Evolutionary conservation across 1,140 invertebrate species (phyloP), one percentile per base, ranked within the genome.

Genomic region (Frieseomelitta varia): DNA sequence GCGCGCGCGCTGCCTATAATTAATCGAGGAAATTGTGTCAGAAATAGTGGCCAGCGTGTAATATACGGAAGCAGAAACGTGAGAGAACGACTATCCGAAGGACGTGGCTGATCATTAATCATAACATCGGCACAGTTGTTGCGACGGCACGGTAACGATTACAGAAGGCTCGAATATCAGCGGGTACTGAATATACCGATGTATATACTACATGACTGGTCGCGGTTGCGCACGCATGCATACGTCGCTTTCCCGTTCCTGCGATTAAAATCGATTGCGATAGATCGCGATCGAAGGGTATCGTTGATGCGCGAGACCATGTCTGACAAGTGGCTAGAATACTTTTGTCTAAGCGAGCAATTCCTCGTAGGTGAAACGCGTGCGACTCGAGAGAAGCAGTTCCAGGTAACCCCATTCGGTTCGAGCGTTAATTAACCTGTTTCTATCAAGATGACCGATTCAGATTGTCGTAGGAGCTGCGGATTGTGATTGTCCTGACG

Each of bases 231-330:
- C 53, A 78, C 74, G 80, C 56, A 61, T 63, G 17, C 24, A 19
- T 15, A n/a, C 30, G 2, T 58, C 39, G 17, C 8, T 69, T 85
- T 65, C 55, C 84, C 80, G 30, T 85, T 68, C 55, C 84, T 82
- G 30, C 51, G 80, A 85, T 91, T 90, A 86, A 69, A 24, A 88
- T 88, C 80, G 71, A 63, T 61, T 71, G 73, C 68, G 72, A 86
- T 75, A 65, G 77, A 34, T 63, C 67, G 19, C 74, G 19, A 58
- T 77, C 74, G 39, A 67, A 24, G 27, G 79, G 79, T 39, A 71
- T 78, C 27, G 30, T 56, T 56, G 69, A 79, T 67, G 55, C 21
- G 21, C 14, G 51, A 4, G 4, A 19, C 2, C 12, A 17, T 8
- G 14, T 10, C 4, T 19, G 21, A 53, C 30, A 39, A 73, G 51